Evolutionary conservation across 2,797 vertebrate species (phyloP).

Genomic region (Neostethus bicornis): DNA sequence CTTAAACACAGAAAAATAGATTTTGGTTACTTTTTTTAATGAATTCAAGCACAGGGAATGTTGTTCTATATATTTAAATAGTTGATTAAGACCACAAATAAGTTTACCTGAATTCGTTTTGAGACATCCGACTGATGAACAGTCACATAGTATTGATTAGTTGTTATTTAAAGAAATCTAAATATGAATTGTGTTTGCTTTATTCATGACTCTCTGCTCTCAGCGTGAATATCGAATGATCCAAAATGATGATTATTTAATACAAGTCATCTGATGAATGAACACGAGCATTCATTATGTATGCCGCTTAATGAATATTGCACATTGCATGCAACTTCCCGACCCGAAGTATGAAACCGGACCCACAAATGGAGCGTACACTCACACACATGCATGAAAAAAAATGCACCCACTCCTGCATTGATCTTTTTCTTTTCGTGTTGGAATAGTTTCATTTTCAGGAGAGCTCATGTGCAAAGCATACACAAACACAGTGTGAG

Average conservation of each 20-base stretch:
- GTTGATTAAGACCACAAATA: background rate
- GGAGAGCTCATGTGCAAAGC: conserved; percentile 13
- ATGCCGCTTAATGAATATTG: conserved; percentile 74
- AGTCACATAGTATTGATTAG: conserved; percentile 5
- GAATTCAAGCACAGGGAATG: conserved; percentile 6
- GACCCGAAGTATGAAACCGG: conserved; percentile 71
- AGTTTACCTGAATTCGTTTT: background rate
- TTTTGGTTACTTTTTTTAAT: conserved; percentile 28
- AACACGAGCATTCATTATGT: conserved; percentile 62
- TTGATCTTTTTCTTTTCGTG: conserved; percentile 17
- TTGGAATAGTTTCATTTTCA: conserved; percentile 8
- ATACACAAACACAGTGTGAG: conserved; percentile 30
- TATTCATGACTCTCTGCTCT: conserved; percentile 17
- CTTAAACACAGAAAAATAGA: conserved; percentile 26
- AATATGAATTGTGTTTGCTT: conserved; percentile 9
- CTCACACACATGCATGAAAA: conserved; percentile 21
- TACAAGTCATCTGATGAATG: conserved; percentile 34
- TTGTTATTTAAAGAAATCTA: background rate
- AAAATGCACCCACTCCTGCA: conserved; percentile 11
- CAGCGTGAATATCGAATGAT: conserved; percentile 37
- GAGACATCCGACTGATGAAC: background rate
- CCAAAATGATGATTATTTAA: conserved; percentile 27
- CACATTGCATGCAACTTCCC: conserved; percentile 80
- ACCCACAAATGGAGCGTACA: conserved; percentile 40
- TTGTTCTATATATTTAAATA: conserved; percentile 21